Percentiles rank a stretch among this genome's conserved stretches.
phyloP scores from a whole-genome alignment of 37 sponge, comb jelly and placozoan genomes.

The Beroe forskalii region DNA sequence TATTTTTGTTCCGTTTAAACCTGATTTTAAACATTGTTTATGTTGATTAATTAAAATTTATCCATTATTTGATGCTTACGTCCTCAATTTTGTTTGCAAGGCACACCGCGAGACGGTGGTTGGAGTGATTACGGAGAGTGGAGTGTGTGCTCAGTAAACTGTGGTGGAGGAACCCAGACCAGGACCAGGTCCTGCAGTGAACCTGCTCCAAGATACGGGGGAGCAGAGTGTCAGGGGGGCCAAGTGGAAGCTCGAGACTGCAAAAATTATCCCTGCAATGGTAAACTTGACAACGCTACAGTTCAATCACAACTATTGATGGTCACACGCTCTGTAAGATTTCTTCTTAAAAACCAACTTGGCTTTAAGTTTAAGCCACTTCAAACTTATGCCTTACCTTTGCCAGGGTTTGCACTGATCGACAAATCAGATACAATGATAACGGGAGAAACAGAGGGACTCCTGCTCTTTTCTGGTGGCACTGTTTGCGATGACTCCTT shows the following conservation, averaged over 20 bases:
- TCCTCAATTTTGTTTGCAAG: too few species aligned
- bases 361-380: too few species aligned
- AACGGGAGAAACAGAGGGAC: background rate
- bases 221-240: background rate
- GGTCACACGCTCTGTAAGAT: too few species aligned
- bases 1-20: too few species aligned
- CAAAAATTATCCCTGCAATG: background rate
- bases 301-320: too few species aligned
- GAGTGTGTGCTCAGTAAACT: background rate
- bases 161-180: slow-evolving; percentile 18
- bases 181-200: background rate
- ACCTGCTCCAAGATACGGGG: slow-evolving; percentile 7
- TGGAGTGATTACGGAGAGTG: slow-evolving; percentile 28
- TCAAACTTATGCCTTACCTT: too few species aligned
- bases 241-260: background rate
- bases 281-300: background rate
- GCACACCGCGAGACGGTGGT: background rate
- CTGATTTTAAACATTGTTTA: too few species aligned
- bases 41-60: too few species aligned
- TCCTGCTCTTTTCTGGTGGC: background rate
- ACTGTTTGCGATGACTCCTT: background rate
- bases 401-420: background rate
- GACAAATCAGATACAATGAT: background rate
- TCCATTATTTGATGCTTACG: too few species aligned
- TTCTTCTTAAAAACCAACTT: background rate